A percentile compares a stretch with the other conserved stretches of the same genome.
Conservation (phyloP, 2,113 vertebrate species). For the Sapayoa aenigma region DNA sequence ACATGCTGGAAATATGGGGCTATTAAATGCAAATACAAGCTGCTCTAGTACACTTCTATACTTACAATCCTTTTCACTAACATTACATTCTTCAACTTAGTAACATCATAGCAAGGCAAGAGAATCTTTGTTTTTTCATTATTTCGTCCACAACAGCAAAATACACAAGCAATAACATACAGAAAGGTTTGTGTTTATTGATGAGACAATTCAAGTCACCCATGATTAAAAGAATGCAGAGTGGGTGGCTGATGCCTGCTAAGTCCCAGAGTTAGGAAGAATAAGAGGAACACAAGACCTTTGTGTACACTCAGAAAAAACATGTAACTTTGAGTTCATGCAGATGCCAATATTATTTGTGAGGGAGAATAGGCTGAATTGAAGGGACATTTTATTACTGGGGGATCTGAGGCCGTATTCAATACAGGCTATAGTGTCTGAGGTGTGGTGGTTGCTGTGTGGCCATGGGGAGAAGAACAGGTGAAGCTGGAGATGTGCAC, state of each 20-base stretch:
- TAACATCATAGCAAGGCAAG: background rate
- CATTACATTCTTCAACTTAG: background rate
- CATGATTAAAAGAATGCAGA: background rate
- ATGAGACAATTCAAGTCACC: background rate
- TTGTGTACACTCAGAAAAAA: background rate
- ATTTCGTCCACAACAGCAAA: background rate
- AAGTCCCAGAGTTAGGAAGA: background rate
- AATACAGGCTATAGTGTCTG: background rate
- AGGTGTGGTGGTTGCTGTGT: background rate
- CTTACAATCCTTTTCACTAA: background rate
- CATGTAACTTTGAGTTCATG: background rate
- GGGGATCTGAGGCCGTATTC: background rate
- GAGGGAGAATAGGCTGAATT: background rate
- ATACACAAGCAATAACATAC: background rate
- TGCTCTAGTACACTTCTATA: too few species aligned
- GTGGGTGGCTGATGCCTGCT: background rate
- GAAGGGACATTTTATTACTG: background rate
- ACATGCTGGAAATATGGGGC: background rate
- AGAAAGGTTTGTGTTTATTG: background rate
- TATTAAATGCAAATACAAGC: background rate
- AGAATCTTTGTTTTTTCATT: background rate
- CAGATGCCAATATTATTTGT: background rate
- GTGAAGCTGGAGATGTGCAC: background rate
- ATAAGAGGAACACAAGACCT: background rate
- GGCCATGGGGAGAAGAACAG: background rate